Percentiles rank a stretch among this genome's conserved stretches.
phyloP scores from a whole-genome alignment of 2,888 invertebrate genomes.

The Leucophora obtusa region DNA sequence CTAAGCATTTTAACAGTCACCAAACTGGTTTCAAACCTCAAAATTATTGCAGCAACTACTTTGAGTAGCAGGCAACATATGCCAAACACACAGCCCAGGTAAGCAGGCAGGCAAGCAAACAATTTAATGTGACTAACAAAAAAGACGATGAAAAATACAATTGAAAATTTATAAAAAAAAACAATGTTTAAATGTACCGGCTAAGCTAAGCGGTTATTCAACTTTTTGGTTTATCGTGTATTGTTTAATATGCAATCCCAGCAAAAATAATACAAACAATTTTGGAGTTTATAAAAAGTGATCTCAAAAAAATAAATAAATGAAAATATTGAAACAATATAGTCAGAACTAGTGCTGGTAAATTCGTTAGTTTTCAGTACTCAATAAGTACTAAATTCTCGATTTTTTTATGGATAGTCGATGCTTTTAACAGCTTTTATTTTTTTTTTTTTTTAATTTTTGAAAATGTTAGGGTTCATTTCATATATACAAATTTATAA shows the following conservation, averaged over 20 bases:
- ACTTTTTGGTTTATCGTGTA: slow-evolving; percentile 42
- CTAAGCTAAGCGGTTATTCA: slow-evolving; percentile 63
- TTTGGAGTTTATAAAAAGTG: no score
- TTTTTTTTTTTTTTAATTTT: no score
- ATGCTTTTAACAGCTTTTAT: no score
- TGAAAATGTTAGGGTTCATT: no score
- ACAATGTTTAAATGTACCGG: slow-evolving; percentile 51
- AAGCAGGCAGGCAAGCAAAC: slow-evolving; percentile 44
- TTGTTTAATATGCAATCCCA: slow-evolving; percentile 1
- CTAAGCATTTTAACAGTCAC: not conserved
- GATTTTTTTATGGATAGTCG: no score
- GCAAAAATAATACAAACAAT: no score
- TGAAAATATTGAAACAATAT: no score
- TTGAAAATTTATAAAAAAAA: slow-evolving; percentile 18
- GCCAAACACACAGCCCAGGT: not conserved
- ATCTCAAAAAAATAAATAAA: no score
- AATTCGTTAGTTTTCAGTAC: no score
- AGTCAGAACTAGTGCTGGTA: no score
- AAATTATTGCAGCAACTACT: slow-evolving; percentile 4
- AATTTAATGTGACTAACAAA: slow-evolving; percentile 45
- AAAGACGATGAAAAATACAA: slow-evolving; percentile 19
- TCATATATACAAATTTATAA: no score
- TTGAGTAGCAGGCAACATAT: not conserved
- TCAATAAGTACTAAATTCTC: no score
- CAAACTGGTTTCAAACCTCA: slow-evolving; percentile 46